These are phyloP conservation scores for Sinhomidia bicolor DNA, from an alignment of 2,888 invertebrate genomes.

Conservation along the genomic window DNA sequence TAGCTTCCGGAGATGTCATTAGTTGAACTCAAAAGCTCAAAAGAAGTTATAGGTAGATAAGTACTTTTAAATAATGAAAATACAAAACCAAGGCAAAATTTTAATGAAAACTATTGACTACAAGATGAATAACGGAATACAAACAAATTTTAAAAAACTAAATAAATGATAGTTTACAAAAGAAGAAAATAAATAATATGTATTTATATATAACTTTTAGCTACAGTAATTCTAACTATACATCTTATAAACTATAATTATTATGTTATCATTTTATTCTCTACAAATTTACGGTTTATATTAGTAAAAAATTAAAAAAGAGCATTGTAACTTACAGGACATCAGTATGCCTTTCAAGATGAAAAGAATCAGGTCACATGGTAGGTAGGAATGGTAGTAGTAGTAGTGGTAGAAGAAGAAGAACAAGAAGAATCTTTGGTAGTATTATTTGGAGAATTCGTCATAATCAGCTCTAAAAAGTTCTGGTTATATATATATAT, in stretches of 20 bases:
- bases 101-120: too few species aligned
- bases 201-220: too few species aligned
- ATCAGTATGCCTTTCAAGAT: slow-evolving; percentile 56
- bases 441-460: slow-evolving; percentile 15
- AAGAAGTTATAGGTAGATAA: too few species aligned
- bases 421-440: background rate
- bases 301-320: slow-evolving; percentile 38
- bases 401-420: background rate
- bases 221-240: too few species aligned
- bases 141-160: too few species aligned
- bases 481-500: background rate
- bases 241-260: too few species aligned
- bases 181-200: too few species aligned
- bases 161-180: too few species aligned
- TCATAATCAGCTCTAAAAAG: too few species aligned
- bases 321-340: slow-evolving; percentile 54
- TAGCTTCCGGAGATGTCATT: background rate
- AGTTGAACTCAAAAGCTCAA: background rate
- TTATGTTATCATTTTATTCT: too few species aligned
- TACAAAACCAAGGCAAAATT: too few species aligned
- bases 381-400: background rate
- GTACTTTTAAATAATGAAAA: background rate
- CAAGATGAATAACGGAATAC: too few species aligned
- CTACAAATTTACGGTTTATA: background rate
- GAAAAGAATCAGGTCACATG: slow-evolving; percentile 63